These are phyloP conservation scores for Cryptophagus acutangulus DNA, from an alignment of 2,888 invertebrate species.

Conservation along the genomic window DNA sequence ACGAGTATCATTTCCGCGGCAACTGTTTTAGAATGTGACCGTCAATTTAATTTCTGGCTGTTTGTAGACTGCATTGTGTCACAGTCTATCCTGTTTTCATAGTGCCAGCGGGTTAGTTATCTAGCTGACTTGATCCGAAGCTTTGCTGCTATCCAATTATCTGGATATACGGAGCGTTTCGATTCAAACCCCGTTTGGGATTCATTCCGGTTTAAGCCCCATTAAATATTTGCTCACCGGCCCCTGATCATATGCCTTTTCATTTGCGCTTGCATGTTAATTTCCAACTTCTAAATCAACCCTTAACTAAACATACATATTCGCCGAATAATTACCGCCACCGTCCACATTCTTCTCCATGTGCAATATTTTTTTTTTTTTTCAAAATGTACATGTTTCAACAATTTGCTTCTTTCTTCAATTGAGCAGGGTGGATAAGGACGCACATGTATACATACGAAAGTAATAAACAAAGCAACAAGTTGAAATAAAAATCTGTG, in stretches of 20 bases:
- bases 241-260: constrained; percentile 21
- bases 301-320: too few species aligned
- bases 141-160: constrained; percentile 48
- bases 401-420: background rate
- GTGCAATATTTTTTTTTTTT: background rate
- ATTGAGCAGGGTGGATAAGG: background rate
- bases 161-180: constrained; percentile 48
- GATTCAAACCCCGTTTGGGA: constrained; percentile 44
- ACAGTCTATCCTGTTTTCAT: constrained; percentile 41
- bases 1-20: constrained; percentile 40
- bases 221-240: constrained; percentile 35
- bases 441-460: background rate
- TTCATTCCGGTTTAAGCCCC: constrained; percentile 39
- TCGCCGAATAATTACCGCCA: constrained; percentile 4
- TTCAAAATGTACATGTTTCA: constrained; percentile 1
- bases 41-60: constrained; percentile 27
- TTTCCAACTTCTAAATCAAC: too few species aligned
- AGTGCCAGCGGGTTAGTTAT: constrained; percentile 44
- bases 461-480: constrained; percentile 30
- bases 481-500: constrained; percentile 42
- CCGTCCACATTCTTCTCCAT: background rate
- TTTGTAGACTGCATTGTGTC: constrained; percentile 25
- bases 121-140: constrained; percentile 47
- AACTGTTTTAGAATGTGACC: constrained; percentile 37
- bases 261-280: constrained; percentile 22